Conservation (phyloP, 2,797 vertebrate genomes). For the Cossypha niveicapilla region DNA sequence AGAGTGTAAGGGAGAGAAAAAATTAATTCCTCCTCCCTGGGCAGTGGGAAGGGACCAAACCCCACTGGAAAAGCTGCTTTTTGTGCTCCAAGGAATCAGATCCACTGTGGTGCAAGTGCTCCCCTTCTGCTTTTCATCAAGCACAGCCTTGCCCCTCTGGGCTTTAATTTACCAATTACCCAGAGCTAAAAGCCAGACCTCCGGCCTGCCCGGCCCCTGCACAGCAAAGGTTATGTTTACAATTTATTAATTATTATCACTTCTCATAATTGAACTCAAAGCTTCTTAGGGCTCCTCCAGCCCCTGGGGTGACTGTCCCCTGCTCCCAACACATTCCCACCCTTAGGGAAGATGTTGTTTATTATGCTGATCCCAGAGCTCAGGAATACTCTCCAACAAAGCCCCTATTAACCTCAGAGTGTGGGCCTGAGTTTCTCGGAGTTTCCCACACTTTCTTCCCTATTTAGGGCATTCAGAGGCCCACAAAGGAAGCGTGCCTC, state of each 20-base stretch:
- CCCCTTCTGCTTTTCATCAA: background rate
- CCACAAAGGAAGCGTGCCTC: conserved; percentile 80
- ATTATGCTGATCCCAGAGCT: conserved; percentile 64
- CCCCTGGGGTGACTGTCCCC: conserved; percentile 4
- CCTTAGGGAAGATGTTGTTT: conserved; percentile 40
- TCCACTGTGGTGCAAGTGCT: background rate
- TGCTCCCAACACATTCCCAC: conserved; percentile 40
- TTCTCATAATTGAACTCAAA: conserved; percentile 20
- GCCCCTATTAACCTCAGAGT: conserved; percentile 67
- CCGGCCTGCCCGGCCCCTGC: background rate
- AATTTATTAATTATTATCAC: conserved; percentile 61
- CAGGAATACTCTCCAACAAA: conserved; percentile 57
- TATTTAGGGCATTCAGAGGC: conserved; percentile 71
- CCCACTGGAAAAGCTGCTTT: background rate
- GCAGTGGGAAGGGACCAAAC: background rate
- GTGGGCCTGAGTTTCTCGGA: conserved; percentile 69
- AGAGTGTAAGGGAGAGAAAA: background rate
- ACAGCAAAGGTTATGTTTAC: conserved; percentile 36
- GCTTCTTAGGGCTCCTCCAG: background rate
- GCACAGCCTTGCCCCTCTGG: background rate
- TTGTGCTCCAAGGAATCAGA: background rate
- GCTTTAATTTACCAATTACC: background rate
- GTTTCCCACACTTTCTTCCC: conserved; percentile 79
- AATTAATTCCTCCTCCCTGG: background rate
- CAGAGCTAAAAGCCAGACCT: conserved; percentile 3